A percentile compares a stretch with the other conserved stretches of the same genome.
These are phyloP conservation scores for Alfaro cultratus DNA, from an alignment of 2,797 vertebrate species.

Conservation along the genomic window DNA sequence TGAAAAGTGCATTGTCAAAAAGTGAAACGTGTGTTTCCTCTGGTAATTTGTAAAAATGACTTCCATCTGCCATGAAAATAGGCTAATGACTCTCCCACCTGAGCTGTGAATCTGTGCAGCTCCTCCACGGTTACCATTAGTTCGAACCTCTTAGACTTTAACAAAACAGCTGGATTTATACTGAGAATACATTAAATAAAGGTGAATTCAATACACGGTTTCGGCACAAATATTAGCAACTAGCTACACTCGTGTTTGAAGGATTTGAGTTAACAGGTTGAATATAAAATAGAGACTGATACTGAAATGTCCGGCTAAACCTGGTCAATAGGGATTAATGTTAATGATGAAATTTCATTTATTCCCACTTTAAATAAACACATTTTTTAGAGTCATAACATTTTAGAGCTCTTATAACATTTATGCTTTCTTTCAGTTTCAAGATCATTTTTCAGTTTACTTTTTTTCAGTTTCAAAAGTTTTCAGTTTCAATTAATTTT, in stretches of 20 bases:
- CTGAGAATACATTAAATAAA: background rate
- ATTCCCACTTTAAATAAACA: background rate
- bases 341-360: background rate
- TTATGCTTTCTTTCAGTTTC: too few relatives aligned
- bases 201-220: background rate
- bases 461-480: too few relatives aligned
- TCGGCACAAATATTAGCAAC: background rate
- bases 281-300: background rate
- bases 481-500: too few relatives aligned
- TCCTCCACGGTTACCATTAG: background rate
- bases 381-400: background rate
- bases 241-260: too few relatives aligned
- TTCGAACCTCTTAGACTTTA: background rate
- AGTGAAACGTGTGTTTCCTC: background rate
- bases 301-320: background rate
- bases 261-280: too few relatives aligned
- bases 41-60: background rate
- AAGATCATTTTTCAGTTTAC: too few relatives aligned
- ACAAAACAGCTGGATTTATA: background rate
- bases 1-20: background rate
- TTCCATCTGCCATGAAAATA: background rate
- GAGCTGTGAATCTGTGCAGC: background rate
- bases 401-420: too few relatives aligned
- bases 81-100: background rate
- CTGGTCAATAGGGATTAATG: background rate